phyloP scores from a whole-genome alignment of 92 coral and sea anemone species.

The Metridium senile region DNA sequence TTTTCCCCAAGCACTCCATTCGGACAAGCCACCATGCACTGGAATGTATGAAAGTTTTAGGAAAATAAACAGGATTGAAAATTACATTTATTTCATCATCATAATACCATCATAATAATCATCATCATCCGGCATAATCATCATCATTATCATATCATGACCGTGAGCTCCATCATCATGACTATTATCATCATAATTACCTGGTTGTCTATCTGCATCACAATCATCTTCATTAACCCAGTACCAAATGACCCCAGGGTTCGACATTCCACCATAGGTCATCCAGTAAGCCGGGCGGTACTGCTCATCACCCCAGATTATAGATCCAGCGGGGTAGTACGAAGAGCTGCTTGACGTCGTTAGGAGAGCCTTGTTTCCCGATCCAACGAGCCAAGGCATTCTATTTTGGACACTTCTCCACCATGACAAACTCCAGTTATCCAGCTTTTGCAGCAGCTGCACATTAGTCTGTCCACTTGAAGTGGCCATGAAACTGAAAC shows the following conservation, averaged over 20 bases:
- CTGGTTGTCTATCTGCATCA: slow-evolving; percentile 64
- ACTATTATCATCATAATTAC: slow-evolving; percentile 16
- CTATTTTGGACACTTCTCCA: slow-evolving; percentile 51
- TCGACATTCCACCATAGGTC: slow-evolving; percentile 45
- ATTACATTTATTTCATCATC: no score
- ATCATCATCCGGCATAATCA: not conserved
- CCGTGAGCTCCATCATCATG: not conserved
- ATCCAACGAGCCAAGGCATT: slow-evolving; percentile 74
- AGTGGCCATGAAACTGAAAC: slow-evolving; percentile 63
- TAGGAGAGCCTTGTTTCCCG: slow-evolving; percentile 65
- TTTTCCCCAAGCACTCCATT: slow-evolving; percentile 45
- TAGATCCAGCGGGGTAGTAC: slow-evolving; percentile 71
- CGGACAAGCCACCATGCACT: not conserved
- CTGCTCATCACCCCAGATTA: slow-evolving; percentile 70
- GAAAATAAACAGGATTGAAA: no score
- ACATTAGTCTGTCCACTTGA: slow-evolving; percentile 57
- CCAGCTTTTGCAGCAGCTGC: slow-evolving; percentile 47
- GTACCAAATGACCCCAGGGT: slow-evolving; percentile 84
- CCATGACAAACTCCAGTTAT: slow-evolving; percentile 68
- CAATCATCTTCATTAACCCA: slow-evolving; percentile 92
- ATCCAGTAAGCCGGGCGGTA: slow-evolving; percentile 73
- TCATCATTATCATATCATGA: not conserved
- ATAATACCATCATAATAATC: not conserved
- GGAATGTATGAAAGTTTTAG: no score
- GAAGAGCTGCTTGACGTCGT: slow-evolving; percentile 56